phyloP scores from a whole-genome alignment of 2,797 vertebrate species.

The Pygocentrus nattereri region DNA sequence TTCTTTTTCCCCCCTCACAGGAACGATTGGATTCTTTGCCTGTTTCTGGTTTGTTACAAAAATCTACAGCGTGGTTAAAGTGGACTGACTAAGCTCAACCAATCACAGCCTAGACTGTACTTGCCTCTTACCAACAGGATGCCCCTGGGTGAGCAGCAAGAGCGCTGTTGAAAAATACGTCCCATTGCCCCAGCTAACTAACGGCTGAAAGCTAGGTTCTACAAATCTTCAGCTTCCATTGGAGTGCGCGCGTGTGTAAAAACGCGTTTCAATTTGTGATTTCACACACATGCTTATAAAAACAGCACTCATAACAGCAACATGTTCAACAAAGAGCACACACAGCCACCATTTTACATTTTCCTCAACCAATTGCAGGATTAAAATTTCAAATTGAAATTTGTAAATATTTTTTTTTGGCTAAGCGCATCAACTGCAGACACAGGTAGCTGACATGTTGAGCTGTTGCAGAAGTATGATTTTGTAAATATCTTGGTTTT shows the following conservation, averaged over 20 bases:
- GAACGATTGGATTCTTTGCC: slow-evolving; percentile 95
- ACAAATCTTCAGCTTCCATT: slow-evolving; percentile 49
- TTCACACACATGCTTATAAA: slow-evolving; percentile 31
- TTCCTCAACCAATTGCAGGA: slow-evolving; percentile 1
- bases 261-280: slow-evolving; percentile 15
- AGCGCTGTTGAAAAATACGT: slow-evolving; percentile 30
- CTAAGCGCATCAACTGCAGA: slow-evolving; percentile 46
- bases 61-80: slow-evolving; percentile 97
- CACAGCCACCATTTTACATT: not conserved
- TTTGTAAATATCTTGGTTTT: slow-evolving; percentile 64
- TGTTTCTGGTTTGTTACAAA: slow-evolving; percentile 98
- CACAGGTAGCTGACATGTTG: slow-evolving; percentile 43
- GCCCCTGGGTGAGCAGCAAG: slow-evolving; percentile 20
- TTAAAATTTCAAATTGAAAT: slow-evolving; percentile 32
- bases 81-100: slow-evolving; percentile 80
- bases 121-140: slow-evolving; percentile 19
- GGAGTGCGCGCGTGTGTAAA: slow-evolving; percentile 7
- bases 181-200: slow-evolving; percentile 16
- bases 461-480: slow-evolving; percentile 51
- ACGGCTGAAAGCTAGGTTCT: slow-evolving; percentile 42
- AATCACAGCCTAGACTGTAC: slow-evolving; percentile 37
- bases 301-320: not conserved
- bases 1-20: slow-evolving; percentile 63
- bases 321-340: slow-evolving; percentile 15
- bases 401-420: slow-evolving; percentile 61